A percentile compares a stretch with the other conserved stretches of the same genome.
phyloP scores from a whole-genome alignment of 2,888 invertebrate genomes.

The Aplocera efformata region DNA sequence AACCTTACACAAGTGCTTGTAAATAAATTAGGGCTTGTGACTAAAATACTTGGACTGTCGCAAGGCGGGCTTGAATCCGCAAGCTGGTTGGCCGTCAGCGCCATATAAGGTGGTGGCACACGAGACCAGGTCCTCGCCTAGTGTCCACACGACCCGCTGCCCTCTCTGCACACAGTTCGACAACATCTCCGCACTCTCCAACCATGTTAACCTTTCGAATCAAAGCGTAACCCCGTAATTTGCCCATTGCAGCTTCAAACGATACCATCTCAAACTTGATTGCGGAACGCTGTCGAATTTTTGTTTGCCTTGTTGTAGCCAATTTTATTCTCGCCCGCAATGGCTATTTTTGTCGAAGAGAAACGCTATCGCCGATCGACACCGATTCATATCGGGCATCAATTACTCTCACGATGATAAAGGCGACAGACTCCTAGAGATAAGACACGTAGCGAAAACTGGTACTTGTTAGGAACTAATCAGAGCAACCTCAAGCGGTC shows the following conservation, averaged over 20 bases:
- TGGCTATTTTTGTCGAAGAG: conserved; percentile 23
- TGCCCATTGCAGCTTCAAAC: conserved; percentile 30
- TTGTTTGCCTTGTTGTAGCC: conserved; percentile 23
- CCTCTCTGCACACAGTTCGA: conserved; percentile 6
- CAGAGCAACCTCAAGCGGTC: conserved; percentile 42
- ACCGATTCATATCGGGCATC: conserved; percentile 47
- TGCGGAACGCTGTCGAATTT: conserved; percentile 29
- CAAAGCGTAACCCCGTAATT: conserved; percentile 38
- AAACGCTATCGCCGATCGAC: conserved; percentile 38
- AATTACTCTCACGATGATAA: conserved; percentile 52
- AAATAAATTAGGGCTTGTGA: conserved; percentile 62
- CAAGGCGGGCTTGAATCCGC: conserved; percentile 34
- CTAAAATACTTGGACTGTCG: conserved; percentile 58
- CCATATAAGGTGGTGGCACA: conserved; percentile 63
- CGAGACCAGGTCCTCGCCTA: conserved; percentile 54
- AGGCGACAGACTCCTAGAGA: conserved; percentile 42
- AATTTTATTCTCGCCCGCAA: conserved; percentile 21
- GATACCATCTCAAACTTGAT: conserved; percentile 40
- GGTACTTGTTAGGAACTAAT: conserved; percentile 52
- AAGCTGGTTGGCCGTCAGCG: conserved; percentile 57
- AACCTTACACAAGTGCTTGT: conserved; percentile 39
- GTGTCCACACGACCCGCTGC: conserved; percentile 23
- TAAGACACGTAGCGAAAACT: conserved; percentile 62
- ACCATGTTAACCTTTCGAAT: conserved; percentile 36
- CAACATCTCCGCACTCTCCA: conserved; percentile 42